Evolutionary conservation across 2,888 invertebrate genomes (phyloP).

Genomic region (Coecobrya sp.): DNA sequence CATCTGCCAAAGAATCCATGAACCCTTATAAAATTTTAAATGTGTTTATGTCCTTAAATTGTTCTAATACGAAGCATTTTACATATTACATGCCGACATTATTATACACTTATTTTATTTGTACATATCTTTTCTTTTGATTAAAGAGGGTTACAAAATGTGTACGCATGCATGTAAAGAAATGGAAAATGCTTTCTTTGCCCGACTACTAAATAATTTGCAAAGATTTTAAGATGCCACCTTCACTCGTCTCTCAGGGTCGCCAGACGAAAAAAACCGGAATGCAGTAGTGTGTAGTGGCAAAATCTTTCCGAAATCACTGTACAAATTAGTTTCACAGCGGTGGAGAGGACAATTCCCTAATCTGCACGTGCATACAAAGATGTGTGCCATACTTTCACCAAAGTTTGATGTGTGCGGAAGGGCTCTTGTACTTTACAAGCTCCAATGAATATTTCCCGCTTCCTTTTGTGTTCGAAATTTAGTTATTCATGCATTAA

Average conservation of each 20-base stretch:
- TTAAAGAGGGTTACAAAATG: slow-evolving; percentile 31
- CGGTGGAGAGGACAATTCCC: neutral
- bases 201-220: slow-evolving; percentile 44
- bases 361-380: neutral
- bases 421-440: neutral
- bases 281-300: neutral
- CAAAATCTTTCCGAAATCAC: neutral
- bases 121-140: slow-evolving; percentile 8
- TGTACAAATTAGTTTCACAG: slow-evolving; percentile 29
- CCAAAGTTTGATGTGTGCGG: neutral
- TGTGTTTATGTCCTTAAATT: neutral
- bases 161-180: slow-evolving; percentile 15
- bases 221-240: neutral
- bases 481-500: neutral
- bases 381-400: slow-evolving; percentile 1
- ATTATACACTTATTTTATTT: neutral
- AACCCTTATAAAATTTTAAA: slow-evolving; percentile 8
- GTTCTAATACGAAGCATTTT: neutral
- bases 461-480: slow-evolving; percentile 12
- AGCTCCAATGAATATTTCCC: neutral
- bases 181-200: neutral
- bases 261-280: neutral
- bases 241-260: slow-evolving; percentile 2
- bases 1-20: slow-evolving; percentile 42
- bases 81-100: neutral